These are phyloP conservation scores for Mycalesis mineus DNA, from an alignment of 2,888 invertebrate genomes.

Conservation along the genomic window DNA sequence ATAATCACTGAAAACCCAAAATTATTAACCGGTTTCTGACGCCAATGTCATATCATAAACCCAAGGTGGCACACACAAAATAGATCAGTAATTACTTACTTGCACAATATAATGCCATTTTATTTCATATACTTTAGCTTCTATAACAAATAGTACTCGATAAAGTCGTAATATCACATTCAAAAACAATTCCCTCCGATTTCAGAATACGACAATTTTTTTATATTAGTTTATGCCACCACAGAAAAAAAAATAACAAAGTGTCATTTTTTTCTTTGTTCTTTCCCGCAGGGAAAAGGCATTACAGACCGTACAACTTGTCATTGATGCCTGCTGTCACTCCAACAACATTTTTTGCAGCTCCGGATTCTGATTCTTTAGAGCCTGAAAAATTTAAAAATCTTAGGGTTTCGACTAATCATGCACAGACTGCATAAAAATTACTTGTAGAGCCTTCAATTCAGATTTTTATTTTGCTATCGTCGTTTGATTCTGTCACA, in stretches of 20 bases:
- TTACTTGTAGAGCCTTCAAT: too few relatives aligned
- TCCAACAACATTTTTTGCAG: not conserved
- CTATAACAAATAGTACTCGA: not conserved
- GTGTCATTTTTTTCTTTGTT: too few relatives aligned
- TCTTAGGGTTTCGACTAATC: too few relatives aligned
- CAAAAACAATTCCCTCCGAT: slow-evolving; percentile 23
- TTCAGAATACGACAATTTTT: too few relatives aligned
- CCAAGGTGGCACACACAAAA: not conserved
- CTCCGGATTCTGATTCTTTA: not conserved
- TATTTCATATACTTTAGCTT: slow-evolving; percentile 12
- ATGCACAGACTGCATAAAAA: too few relatives aligned
- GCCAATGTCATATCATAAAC: not conserved
- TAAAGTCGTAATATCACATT: slow-evolving; percentile 12
- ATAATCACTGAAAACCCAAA: not conserved
- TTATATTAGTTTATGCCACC: too few relatives aligned
- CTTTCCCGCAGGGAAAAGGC: too few relatives aligned
- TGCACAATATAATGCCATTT: slow-evolving; percentile 72
- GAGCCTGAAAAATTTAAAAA: too few relatives aligned
- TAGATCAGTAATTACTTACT: slow-evolving; percentile 49
- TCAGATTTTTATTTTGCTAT: too few relatives aligned
- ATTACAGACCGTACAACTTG: too few relatives aligned
- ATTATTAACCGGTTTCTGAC: slow-evolving; percentile 17
- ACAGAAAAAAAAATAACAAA: not conserved
- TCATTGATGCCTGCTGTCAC: not conserved
- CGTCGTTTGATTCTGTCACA: too few relatives aligned